These are phyloP conservation scores for Calonectris borealis DNA, from an alignment of 2,113 vertebrate species.

Conservation along the genomic window DNA sequence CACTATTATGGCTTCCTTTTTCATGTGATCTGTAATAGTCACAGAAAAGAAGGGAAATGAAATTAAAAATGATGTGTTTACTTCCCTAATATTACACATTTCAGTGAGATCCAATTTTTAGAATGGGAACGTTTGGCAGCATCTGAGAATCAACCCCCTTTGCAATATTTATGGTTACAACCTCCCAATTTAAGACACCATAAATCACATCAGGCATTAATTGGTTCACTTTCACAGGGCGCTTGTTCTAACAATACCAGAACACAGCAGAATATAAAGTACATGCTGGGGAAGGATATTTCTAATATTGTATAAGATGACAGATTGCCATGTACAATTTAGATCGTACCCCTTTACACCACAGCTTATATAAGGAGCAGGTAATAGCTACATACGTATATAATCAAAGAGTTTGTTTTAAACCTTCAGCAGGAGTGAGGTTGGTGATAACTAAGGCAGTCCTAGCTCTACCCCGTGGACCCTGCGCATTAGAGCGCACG, in stretches of 20 bases:
- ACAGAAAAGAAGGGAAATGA: neutral
- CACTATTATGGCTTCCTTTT: neutral
- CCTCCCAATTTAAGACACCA: neutral
- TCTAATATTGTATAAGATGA: neutral
- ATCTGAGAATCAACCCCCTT: conserved; percentile 6
- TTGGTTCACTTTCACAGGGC: neutral
- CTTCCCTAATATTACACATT: neutral
- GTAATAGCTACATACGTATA: neutral
- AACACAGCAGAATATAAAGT: neutral
- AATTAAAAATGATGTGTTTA: conserved; percentile 1
- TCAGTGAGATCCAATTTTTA: neutral
- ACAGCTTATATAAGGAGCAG: neutral
- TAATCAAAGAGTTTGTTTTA: neutral
- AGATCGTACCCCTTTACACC: neutral
- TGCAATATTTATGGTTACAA: neutral
- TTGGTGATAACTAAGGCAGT: neutral
- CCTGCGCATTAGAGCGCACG: neutral
- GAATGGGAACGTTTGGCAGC: neutral
- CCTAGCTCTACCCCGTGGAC: neutral
- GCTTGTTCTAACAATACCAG: neutral
- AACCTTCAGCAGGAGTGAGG: neutral
- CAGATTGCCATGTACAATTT: neutral
- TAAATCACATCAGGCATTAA: conserved; percentile 33
- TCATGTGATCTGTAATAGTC: neutral
- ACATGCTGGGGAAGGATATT: neutral